Conservation (phyloP, 2,113 vertebrate genomes). For the Diadophis punctatus region DNA sequence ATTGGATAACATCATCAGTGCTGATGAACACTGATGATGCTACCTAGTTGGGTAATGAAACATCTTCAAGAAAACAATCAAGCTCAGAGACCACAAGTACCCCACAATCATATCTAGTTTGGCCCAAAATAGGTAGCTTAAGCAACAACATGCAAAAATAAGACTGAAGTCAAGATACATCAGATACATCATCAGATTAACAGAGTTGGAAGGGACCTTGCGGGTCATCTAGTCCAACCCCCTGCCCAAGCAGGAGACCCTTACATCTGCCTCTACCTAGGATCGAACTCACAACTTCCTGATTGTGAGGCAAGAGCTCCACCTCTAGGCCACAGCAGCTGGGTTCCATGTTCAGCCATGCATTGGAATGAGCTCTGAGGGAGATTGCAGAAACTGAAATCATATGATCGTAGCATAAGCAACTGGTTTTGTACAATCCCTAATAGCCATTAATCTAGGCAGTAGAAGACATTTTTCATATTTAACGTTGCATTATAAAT, state of each 20-base stretch:
- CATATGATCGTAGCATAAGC: not conserved
- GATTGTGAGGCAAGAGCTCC: too few species aligned
- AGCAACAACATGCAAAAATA: not conserved
- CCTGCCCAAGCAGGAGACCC: too few species aligned
- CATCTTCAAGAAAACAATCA: not conserved
- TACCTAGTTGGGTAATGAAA: not conserved
- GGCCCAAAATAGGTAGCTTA: not conserved
- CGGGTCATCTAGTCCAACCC: too few species aligned
- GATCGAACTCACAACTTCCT: too few species aligned
- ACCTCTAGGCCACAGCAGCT: too few species aligned
- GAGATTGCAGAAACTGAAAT: not conserved
- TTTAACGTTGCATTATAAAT: not conserved
- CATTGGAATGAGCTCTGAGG: not conserved
- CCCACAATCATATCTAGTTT: not conserved
- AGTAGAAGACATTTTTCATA: not conserved
- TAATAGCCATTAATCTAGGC: not conserved
- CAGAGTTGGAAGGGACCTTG: too few species aligned
- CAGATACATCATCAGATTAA: too few species aligned
- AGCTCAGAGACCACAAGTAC: not conserved
- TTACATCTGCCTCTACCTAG: too few species aligned
- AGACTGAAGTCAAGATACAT: not conserved
- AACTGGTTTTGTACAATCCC: not conserved
- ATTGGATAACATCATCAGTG: not conserved
- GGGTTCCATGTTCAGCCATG: not conserved
- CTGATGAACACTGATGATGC: not conserved